Base-by-base conservation (phyloP, 1,140 invertebrate genomes). In the Papilio glaucus region DNA sequence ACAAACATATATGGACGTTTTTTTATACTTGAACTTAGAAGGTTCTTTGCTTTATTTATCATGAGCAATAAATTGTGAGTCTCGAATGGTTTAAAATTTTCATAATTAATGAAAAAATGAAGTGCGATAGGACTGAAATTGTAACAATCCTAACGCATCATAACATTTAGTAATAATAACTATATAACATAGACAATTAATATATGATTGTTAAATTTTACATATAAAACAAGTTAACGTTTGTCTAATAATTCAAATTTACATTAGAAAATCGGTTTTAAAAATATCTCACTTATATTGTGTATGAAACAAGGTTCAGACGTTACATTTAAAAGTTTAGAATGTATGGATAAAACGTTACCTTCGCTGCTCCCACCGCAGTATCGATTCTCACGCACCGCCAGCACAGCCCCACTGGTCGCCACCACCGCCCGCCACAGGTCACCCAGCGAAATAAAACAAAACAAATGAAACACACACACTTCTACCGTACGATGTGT, bases 301-400 rank as follows among this genome's bases (percentile, higher is more conserved):
- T n/a, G 3, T 60, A 29, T 60, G 10, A n/a, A 26, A 61, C 6
- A 73, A 76, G 53, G 72, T 24, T 62, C 72, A 71, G 76, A 74
- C 70, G 71, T 67, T 71, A 62, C 38, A 69, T 69, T 80, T 62
- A 80, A 82, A 73, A 75, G 73, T 33, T 78, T 77, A 72, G 78
- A 78, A 76, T 81, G 74, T 65, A 78, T 67, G 45, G 71, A 74
- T n/a, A 77, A 86, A 82, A 77, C 72, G 75, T 87, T 90, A 92
- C 90, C 87, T 89, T 88, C 81, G 85, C 83, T 88, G 88, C 88
- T 90, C 88, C 85, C 84, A 86, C 87, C 84, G 84, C 85, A 84
- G 83, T 92, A 90, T 92, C 87, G 90, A 90, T 90, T 88, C 83
- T 77, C 77, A 68, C 57, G 79, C 72, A 91, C 88, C 88, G 91